A percentile compares a stretch with the other conserved stretches of the same genome.
Conservation (phyloP, 2,797 vertebrate species). For the Parambassis ranga region DNA sequence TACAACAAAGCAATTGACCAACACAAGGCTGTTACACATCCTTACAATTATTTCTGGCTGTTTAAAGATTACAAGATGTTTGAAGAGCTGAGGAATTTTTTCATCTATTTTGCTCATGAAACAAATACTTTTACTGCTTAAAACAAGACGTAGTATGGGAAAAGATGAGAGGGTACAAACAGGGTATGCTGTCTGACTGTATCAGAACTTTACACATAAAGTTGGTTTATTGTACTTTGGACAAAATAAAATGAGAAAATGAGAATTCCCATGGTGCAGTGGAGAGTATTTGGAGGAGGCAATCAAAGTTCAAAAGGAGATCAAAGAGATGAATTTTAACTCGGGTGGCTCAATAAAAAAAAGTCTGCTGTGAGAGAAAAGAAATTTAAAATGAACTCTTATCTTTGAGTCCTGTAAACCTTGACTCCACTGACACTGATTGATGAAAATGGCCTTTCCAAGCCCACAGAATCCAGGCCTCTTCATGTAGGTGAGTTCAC, state of each 20-base stretch:
- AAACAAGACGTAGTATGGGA: neutral
- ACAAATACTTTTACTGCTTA: too few species aligned
- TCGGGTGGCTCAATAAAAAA: conserved; percentile 12
- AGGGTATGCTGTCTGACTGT: neutral
- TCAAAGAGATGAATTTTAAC: conserved; percentile 46
- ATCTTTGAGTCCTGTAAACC: conserved; percentile 21
- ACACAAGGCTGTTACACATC: neutral
- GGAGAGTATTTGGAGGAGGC: conserved; percentile 1
- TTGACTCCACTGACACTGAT: conserved; percentile 12
- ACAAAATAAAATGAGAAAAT: neutral
- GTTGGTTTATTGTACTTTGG: neutral
- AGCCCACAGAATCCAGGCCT: neutral
- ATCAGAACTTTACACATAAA: conserved; percentile 1
- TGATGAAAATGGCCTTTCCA: conserved; percentile 32
- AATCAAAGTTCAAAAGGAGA: conserved; percentile 49
- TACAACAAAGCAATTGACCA: neutral
- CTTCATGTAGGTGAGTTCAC: neutral
- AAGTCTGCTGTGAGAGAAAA: conserved; percentile 11
- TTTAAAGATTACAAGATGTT: neutral
- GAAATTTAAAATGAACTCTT: conserved; percentile 27
- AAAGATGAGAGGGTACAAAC: neutral
- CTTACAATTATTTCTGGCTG: neutral
- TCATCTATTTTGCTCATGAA: neutral
- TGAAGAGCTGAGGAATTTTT: neutral
- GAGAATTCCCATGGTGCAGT: neutral